Evolutionary conservation across 1,140 invertebrate species (phyloP).

Genomic region (Caenorhabditis elegans): WBcel235 BX284606.5:15709501-15710000

Average conservation of each 20-base stretch:
- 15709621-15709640: neutral
- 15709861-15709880: too few relatives aligned
- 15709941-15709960: too few relatives aligned
- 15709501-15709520: too few relatives aligned
- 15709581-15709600: neutral
- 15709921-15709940: neutral
- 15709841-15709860: constrained; percentile 14
- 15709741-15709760: neutral
- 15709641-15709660: too few relatives aligned
- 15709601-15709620: neutral
- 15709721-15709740: neutral
- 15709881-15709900: neutral
- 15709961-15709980: too few relatives aligned
- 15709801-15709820: neutral
- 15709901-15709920: neutral
- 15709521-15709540: too few relatives aligned
- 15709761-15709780: neutral
- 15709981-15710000: too few relatives aligned
- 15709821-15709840: neutral
- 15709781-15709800: neutral
- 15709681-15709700: constrained; percentile 1
- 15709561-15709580: neutral
- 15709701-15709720: neutral
- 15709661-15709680: too few relatives aligned
- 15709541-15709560: neutral